Conservation (phyloP, 2,888 invertebrate species). For the Drosophila putrida region DNA sequence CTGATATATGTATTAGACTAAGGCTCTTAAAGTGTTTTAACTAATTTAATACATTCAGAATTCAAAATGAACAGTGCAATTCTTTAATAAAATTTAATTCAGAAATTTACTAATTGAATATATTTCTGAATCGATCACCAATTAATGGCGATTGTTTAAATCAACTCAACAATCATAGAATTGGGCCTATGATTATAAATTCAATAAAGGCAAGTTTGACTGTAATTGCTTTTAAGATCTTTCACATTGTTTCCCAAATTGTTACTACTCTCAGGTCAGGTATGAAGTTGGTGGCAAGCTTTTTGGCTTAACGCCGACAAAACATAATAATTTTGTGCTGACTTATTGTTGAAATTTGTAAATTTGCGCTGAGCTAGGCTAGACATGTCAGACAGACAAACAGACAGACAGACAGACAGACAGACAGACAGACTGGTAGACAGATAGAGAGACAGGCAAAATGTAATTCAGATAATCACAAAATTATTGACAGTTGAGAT, state of each 20-base stretch:
- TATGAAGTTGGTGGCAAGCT: conserved; percentile 15
- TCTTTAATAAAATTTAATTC: too few relatives aligned
- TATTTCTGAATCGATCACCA: too few relatives aligned
- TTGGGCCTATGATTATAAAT: too few relatives aligned
- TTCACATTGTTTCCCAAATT: background rate
- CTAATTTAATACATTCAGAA: too few relatives aligned
- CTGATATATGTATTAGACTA: too few relatives aligned
- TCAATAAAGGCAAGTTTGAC: background rate
- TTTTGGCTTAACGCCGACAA: conserved; percentile 23
- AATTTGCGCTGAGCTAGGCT: conserved; percentile 69
- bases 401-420: conserved; percentile 25
- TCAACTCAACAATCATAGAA: too few relatives aligned
- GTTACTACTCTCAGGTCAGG: conserved; percentile 18
- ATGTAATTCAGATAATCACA: conserved; percentile 63
- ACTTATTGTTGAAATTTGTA: conserved; percentile 79
- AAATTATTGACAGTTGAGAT: conserved; percentile 68
- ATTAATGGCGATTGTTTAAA: too few relatives aligned
- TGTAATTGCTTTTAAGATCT: background rate
- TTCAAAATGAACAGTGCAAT: too few relatives aligned
- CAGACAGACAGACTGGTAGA: conserved; percentile 17
- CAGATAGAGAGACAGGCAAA: conserved; percentile 32
- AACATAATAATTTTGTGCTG: conserved; percentile 77
- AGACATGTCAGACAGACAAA: conserved; percentile 37
- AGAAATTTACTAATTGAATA: too few relatives aligned
- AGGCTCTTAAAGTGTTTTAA: too few relatives aligned